These are phyloP conservation scores for Conchocele bisecta DNA, from an alignment of 2,888 invertebrate species.

Conservation along the genomic window DNA sequence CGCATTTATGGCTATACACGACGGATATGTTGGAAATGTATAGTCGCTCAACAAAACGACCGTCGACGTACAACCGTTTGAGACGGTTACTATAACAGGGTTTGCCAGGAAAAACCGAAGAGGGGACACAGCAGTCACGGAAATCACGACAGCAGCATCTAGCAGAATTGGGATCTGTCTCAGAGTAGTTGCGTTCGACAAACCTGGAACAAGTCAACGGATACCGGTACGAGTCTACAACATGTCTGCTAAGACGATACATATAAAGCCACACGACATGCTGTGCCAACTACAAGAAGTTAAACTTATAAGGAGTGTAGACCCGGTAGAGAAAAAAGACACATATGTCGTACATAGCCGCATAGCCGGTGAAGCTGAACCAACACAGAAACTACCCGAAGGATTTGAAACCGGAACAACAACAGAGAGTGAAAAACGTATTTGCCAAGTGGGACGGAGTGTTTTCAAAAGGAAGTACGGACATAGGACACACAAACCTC, in stretches of 20 bases:
- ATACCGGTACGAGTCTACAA: not conserved
- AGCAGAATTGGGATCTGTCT: not conserved
- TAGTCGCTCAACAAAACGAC: not conserved
- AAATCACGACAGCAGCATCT: not conserved
- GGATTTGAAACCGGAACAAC: no score
- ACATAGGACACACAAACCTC: not conserved
- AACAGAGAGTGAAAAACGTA: not conserved
- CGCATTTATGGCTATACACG: not conserved
- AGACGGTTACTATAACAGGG: not conserved
- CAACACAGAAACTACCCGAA: no score
- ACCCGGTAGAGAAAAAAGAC: not conserved
- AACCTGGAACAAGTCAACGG: not conserved
- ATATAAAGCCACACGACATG: not conserved
- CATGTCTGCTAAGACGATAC: not conserved
- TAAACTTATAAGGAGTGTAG: not conserved
- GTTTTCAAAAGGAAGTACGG: slow-evolving; percentile 2
- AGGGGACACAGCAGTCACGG: not conserved
- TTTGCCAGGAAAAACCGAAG: not conserved
- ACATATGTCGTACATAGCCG: no score
- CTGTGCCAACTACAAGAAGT: slow-evolving; percentile 1
- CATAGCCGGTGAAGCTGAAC: no score
- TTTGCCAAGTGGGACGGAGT: not conserved
- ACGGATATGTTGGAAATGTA: not conserved
- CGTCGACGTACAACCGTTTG: not conserved
- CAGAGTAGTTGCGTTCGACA: not conserved